phyloP scores from a whole-genome alignment of 2,888 invertebrate genomes.

The Chloroclystis v-ata region DNA sequence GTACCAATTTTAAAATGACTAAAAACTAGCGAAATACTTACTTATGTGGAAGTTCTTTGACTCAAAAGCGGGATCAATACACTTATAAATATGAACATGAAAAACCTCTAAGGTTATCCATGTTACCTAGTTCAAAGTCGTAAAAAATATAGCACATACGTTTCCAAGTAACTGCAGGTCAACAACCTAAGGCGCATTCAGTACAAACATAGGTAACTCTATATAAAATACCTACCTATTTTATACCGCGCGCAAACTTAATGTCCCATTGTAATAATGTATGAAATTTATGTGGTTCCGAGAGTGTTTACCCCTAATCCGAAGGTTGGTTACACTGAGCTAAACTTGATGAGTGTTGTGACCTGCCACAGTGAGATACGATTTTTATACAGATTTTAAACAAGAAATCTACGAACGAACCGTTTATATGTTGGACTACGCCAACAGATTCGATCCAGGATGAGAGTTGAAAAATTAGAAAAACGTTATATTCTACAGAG shows the following conservation, averaged over 20 bases:
- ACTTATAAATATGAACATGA: not conserved
- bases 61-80: too few species aligned
- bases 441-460: too few species aligned
- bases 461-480: too few species aligned
- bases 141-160: slow-evolving; percentile 1
- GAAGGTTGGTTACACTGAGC: not conserved
- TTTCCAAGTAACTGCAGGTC: slow-evolving; percentile 8
- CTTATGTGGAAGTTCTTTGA: too few species aligned
- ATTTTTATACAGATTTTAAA: too few species aligned
- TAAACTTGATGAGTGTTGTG: not conserved
- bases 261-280: slow-evolving; percentile 27
- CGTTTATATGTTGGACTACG: too few species aligned
- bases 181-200: slow-evolving; percentile 15
- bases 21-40: too few species aligned
- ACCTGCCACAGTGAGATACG: not conserved
- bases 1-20: too few species aligned
- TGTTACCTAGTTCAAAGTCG: not conserved
- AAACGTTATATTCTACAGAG: too few species aligned
- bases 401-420: too few species aligned
- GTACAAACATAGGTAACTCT: slow-evolving; percentile 5
- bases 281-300: slow-evolving; percentile 8
- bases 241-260: slow-evolving; percentile 23
- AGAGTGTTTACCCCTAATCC: not conserved
- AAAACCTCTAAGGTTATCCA: not conserved
- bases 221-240: slow-evolving; percentile 25